Base-by-base conservation (phyloP, 2,797 vertebrate genomes). In the Paratrypauchen microcephalus region DNA sequence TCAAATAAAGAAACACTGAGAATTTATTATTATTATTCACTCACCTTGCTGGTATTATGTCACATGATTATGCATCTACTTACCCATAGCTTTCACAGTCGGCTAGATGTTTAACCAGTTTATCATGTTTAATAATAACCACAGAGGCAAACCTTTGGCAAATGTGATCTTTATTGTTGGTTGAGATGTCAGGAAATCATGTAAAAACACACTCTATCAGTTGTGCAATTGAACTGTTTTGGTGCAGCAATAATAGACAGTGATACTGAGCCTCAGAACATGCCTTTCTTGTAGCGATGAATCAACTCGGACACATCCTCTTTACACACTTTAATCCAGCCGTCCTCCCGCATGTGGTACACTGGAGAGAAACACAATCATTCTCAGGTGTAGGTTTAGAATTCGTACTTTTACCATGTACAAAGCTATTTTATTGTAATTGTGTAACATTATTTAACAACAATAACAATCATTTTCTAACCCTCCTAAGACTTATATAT, bases 331-430 rank as follows among this genome's bases (percentile, higher is more conserved):
- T 95, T 95, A 16, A 94, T 89, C 95, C 95, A 96, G 12, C 95
- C 95, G 0, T 94, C 92, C 63, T 94, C 82, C 81, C 78, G 83
- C 94, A 96, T 94, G 89, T 96, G 95, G 80, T 96, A 96, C 89
- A 96, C 95, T 96, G 69, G 75, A 18, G 85, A 16, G 81, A 68
- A 2, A 16, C 6, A 41, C 3, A 55, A 12, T 23, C 23, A 55
- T 23, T 23, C 9, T 55, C 39, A 0, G 24, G 11, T 28, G 15
- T 26, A 5, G 0, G 1, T 16, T 57, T 45, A 45, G 32, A 45
- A 5, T 45, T 15, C 13, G 24, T 52, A 52, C 19, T 52, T 52
- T 19, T n/a, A 52, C 19, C 19, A 45, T 45, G 13, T 9, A 52
- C 48, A n/a, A 52, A 52, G 9, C n/a, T 3, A 52, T 52, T 15